These are phyloP conservation scores for Psittacus erithacus DNA, from an alignment of 2,113 vertebrate species.

Conservation along the genomic window DNA sequence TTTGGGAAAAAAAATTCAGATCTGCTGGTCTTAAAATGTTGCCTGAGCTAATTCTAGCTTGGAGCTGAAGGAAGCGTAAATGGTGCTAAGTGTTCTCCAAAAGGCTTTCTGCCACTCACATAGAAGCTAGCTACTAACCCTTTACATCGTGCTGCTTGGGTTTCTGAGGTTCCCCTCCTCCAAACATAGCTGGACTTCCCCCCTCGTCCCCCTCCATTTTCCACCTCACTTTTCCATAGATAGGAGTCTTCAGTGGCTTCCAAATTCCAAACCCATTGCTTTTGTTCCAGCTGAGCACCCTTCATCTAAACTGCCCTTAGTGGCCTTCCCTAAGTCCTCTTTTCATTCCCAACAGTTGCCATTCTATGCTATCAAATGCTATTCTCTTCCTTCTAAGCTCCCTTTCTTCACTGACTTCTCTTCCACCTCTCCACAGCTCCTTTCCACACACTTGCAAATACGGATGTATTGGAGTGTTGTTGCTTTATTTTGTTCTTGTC, in stretches of 20 bases:
- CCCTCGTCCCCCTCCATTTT: neutral
- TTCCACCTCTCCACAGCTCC: neutral
- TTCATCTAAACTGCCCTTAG: neutral
- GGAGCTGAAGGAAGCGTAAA: neutral
- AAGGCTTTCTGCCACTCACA: neutral
- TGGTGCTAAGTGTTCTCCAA: neutral
- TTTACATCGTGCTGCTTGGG: rapidly evolving
- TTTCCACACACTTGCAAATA: neutral
- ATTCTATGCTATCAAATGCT: neutral
- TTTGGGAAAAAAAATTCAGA: neutral
- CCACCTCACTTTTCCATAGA: neutral
- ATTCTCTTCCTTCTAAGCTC: neutral
- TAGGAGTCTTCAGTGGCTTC: neutral
- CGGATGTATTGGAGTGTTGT: neutral
- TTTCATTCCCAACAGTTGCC: neutral
- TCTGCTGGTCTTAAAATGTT: neutral
- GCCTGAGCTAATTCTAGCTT: neutral
- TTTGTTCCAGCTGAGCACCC: neutral
- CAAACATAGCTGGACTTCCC: neutral
- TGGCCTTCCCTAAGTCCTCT: neutral
- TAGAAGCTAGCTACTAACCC: neutral
- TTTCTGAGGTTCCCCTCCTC: neutral
- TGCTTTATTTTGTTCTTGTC: neutral
- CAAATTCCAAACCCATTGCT: neutral
- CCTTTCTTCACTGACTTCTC: neutral